phyloP scores from a whole-genome alignment of 1,140 invertebrate species.

The Heliconius nattereri region DNA sequence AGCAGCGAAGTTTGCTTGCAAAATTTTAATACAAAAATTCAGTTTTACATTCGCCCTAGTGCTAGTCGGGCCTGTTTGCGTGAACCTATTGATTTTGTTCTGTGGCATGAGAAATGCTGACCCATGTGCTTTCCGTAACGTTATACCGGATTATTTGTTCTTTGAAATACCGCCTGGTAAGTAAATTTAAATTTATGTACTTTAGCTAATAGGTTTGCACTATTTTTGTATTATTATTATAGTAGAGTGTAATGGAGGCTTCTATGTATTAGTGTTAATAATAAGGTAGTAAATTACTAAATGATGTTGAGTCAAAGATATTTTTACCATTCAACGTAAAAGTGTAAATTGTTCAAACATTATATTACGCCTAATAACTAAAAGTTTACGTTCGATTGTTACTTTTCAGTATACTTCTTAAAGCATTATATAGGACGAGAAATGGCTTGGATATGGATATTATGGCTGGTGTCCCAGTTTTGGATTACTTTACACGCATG shows the following conservation, averaged over 20 bases:
- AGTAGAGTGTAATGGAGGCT: too few species aligned
- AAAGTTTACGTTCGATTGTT: constrained; percentile 30
- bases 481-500: constrained; percentile 98
- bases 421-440: constrained; percentile 91
- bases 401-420: constrained; percentile 85
- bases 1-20: constrained; percentile 96
- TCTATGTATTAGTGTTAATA: too few species aligned
- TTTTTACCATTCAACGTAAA: too few species aligned
- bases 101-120: constrained; percentile 92
- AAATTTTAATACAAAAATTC: constrained; percentile 97
- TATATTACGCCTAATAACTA: neutral
- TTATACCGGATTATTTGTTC: constrained; percentile 93
- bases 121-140: constrained; percentile 91
- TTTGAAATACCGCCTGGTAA: constrained; percentile 89
- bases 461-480: constrained; percentile 95
- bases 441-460: constrained; percentile 94
- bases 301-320: too few species aligned
- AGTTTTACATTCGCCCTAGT: constrained; percentile 97
- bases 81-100: constrained; percentile 92
- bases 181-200: neutral
- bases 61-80: constrained; percentile 92
- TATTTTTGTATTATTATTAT: too few species aligned
- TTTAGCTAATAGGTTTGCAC: too few species aligned
- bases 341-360: neutral
- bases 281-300: too few species aligned